These are phyloP conservation scores for Deilephila porcellus DNA, from an alignment of 2,888 invertebrate genomes.

Conservation along the genomic window DNA sequence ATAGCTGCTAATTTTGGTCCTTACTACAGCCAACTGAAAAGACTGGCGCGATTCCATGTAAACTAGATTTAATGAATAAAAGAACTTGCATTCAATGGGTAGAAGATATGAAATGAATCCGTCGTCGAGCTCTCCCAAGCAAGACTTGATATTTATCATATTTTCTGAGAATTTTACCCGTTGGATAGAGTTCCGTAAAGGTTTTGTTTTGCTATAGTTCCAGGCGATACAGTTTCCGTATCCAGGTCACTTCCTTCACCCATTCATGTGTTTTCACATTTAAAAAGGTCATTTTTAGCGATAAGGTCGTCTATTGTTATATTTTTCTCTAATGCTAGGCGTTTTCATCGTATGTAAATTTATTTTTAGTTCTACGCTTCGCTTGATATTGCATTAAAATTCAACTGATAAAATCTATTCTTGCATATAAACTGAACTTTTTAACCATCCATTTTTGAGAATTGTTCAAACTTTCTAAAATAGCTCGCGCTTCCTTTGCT, in stretches of 20 bases:
- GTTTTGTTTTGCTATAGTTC: not conserved
- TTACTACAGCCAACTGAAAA: not conserved
- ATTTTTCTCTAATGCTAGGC: not conserved
- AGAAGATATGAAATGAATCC: not conserved
- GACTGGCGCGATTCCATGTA: not conserved
- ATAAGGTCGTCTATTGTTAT: not conserved
- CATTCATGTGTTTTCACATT: conserved; percentile 3
- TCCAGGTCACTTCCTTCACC: conserved; percentile 6
- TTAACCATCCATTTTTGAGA: too few species aligned
- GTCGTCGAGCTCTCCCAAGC: not conserved
- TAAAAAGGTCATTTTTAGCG: conserved; percentile 3
- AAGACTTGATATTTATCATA: not conserved
- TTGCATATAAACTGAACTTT: too few species aligned
- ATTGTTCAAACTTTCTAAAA: too few species aligned
- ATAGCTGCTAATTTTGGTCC: not conserved
- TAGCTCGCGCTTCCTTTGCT: too few species aligned
- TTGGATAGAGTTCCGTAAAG: not conserved
- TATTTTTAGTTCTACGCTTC: not conserved
- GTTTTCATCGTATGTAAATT: not conserved
- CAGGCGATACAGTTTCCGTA: not conserved
- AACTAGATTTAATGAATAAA: not conserved
- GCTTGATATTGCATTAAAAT: too few species aligned
- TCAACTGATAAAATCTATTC: too few species aligned
- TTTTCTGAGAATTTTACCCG: not conserved
- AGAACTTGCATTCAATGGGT: not conserved